Percentiles rank a stretch among this genome's conserved stretches.
Evolutionary conservation across 2,113 vertebrate genomes (phyloP).

Genomic region (Brevimyrus niger): DNA sequence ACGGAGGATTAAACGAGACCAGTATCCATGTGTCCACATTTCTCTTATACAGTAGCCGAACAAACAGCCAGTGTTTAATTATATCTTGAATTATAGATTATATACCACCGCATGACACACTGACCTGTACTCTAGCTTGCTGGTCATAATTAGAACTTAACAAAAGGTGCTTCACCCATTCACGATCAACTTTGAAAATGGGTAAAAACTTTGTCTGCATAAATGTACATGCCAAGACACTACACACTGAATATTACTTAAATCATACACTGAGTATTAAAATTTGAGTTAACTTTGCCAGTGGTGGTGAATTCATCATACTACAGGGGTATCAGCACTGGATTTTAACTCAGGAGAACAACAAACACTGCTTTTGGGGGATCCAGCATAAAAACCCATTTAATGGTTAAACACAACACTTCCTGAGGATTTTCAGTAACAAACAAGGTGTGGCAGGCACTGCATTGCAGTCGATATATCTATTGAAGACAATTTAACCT

Average conservation of each 20-base stretch:
- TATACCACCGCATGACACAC: neutral
- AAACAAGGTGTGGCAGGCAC: neutral
- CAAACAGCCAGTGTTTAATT: neutral
- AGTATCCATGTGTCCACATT: neutral
- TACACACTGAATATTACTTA: neutral
- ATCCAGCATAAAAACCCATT: neutral
- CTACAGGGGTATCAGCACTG: neutral
- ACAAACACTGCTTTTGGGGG: neutral
- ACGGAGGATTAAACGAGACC: neutral
- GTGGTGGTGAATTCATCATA: neutral
- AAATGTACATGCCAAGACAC: neutral
- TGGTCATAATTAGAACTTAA: neutral
- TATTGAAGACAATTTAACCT: neutral
- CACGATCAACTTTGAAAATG: neutral
- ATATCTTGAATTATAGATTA: neutral
- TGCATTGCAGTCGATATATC: neutral
- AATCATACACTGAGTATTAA: neutral
- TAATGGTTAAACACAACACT: neutral
- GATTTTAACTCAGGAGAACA: too few relatives aligned
- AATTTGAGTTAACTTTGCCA: neutral
- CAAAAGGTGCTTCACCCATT: neutral
- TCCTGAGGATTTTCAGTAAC: neutral
- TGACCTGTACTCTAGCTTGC: neutral
- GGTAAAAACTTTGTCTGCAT: neutral
- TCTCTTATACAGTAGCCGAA: neutral